Conservation (phyloP, 2,888 invertebrate genomes). For the Sceliomorpha sp. region DNA sequence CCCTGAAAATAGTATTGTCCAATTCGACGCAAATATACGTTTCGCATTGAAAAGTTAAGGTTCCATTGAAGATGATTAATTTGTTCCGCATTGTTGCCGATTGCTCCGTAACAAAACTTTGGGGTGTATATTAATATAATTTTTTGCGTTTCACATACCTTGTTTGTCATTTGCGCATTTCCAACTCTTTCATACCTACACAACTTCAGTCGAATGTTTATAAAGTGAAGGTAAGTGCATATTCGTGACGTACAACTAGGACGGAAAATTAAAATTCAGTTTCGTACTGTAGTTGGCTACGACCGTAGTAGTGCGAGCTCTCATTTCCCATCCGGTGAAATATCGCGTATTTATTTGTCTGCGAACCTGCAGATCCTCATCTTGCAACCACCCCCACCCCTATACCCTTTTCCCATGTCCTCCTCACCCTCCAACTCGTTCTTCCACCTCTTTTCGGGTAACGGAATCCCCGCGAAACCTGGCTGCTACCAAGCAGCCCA, state of each 20-base stretch:
- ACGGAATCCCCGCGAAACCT: constrained; percentile 52
- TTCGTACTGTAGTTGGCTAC: constrained; percentile 69
- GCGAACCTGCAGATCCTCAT: constrained; percentile 73
- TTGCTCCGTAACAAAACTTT: constrained; percentile 16
- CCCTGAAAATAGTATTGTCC: constrained; percentile 2
- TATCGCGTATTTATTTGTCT: constrained; percentile 80
- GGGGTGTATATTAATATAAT: constrained; percentile 16
- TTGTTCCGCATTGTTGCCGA: constrained; percentile 1
- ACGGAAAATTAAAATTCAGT: constrained; percentile 77
- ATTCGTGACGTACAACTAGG: constrained; percentile 58
- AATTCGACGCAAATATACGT: too few relatives aligned
- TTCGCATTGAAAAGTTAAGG: too few relatives aligned
- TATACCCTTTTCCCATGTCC: constrained; percentile 55
- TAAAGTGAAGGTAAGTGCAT: constrained; percentile 46
- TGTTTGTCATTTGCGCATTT: constrained; percentile 47
- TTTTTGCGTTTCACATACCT: constrained; percentile 25
- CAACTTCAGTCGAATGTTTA: constrained; percentile 53
- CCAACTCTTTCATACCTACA: constrained; percentile 28
- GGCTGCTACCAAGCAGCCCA: constrained; percentile 52
- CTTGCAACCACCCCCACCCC: constrained; percentile 60
- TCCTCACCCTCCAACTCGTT: constrained; percentile 57
- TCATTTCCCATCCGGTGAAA: constrained; percentile 78
- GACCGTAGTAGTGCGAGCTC: constrained; percentile 68
- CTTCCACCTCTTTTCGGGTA: constrained; percentile 68
- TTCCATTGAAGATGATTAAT: not conserved